phyloP scores from a whole-genome alignment of 2,113 vertebrate species.

The Engystomops pustulosus region DNA sequence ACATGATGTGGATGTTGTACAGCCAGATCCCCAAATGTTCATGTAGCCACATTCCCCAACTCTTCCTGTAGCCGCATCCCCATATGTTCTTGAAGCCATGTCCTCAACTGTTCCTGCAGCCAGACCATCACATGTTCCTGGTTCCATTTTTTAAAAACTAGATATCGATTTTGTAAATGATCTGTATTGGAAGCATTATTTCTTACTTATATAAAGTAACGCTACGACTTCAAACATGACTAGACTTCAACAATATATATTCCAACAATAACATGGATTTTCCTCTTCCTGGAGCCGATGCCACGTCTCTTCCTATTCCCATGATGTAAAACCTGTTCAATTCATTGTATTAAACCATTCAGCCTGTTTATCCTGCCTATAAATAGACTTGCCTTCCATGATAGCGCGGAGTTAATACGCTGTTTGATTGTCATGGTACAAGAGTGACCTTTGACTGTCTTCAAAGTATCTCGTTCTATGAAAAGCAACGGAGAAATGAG shows the following conservation, averaged over 20 bases:
- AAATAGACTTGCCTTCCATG: background rate
- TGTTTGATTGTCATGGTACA: constrained; percentile 30
- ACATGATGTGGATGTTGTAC: too few relatives aligned
- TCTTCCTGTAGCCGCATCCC: too few relatives aligned
- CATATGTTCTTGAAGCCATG: too few relatives aligned
- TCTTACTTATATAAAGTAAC: too few relatives aligned
- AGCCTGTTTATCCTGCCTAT: background rate
- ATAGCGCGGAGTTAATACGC: background rate
- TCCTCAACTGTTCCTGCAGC: too few relatives aligned
- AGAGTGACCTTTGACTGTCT: constrained; percentile 20
- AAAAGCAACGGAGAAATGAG: background rate
- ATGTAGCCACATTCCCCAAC: too few relatives aligned
- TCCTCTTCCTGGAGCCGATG: background rate
- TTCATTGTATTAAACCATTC: background rate
- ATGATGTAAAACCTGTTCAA: background rate
- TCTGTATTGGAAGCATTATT: too few relatives aligned
- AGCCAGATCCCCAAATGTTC: too few relatives aligned
- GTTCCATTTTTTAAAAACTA: too few relatives aligned
- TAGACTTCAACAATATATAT: background rate
- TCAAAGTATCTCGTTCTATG: background rate
- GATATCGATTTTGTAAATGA: too few relatives aligned
- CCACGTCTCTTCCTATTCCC: background rate
- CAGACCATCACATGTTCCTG: too few relatives aligned
- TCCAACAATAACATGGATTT: background rate
- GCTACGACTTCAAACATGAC: too few relatives aligned